phyloP scores from a whole-genome alignment of 2,888 invertebrate genomes.

The Eretmocerus hayati region DNA sequence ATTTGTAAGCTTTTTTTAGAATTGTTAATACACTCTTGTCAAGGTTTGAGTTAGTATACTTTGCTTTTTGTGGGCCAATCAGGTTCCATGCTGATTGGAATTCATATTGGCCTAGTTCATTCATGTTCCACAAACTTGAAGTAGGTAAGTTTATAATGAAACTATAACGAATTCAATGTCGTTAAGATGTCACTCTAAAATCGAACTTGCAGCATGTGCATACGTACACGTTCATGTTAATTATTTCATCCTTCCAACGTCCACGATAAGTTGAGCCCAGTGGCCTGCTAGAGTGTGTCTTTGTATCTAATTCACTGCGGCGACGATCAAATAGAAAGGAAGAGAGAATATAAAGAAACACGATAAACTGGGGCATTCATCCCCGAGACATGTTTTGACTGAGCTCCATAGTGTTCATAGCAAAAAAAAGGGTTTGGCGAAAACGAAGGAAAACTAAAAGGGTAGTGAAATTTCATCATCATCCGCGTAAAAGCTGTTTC shows the following conservation, averaged over 20 bases:
- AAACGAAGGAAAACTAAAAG: too few relatives aligned
- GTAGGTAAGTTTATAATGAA: not conserved
- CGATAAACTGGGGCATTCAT: too few relatives aligned
- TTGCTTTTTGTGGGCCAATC: slow-evolving; percentile 9
- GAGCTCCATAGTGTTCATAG: too few relatives aligned
- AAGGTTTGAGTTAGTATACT: slow-evolving; percentile 8
- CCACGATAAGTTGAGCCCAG: slow-evolving; percentile 30
- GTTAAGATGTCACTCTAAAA: too few relatives aligned
- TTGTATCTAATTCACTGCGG: slow-evolving; percentile 25
- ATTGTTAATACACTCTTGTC: slow-evolving; percentile 14
- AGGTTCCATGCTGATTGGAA: slow-evolving; percentile 13
- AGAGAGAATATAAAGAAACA: slow-evolving; percentile 3
- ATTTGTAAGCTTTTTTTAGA: not conserved
- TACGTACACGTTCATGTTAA: slow-evolving; percentile 32
- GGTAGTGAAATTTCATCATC: too few relatives aligned
- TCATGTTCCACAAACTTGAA: slow-evolving; percentile 9
- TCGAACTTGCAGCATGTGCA: slow-evolving; percentile 1
- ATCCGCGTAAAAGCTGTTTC: too few relatives aligned
- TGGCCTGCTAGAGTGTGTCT: slow-evolving; percentile 30
- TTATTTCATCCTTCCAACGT: slow-evolving; percentile 32
- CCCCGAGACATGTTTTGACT: too few relatives aligned
- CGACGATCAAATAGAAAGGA: slow-evolving; percentile 11
- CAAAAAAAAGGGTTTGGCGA: too few relatives aligned
- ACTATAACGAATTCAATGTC: too few relatives aligned
- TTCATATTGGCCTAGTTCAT: slow-evolving; percentile 1